Evolutionary conservation across 2,888 invertebrate genomes (phyloP).

Genomic region (Odiellus spinosus): DNA sequence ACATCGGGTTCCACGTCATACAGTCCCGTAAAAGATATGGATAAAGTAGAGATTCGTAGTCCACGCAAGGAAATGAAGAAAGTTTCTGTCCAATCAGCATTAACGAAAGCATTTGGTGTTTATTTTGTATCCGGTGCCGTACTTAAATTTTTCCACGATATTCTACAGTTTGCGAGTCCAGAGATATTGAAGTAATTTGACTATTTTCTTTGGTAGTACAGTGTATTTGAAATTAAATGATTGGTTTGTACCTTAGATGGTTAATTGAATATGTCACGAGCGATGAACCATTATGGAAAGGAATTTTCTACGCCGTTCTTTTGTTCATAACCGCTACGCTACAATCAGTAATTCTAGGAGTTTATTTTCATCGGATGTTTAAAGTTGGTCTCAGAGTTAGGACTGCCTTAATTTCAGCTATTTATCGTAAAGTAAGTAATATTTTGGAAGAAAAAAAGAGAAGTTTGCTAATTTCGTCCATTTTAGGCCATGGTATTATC

Average conservation of each 20-base stretch:
- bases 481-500: conserved; percentile 20
- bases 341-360: conserved; percentile 69
- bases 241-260: conserved; percentile 5
- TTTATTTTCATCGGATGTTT: conserved; percentile 83
- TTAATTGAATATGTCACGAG: conserved; percentile 34
- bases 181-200: conserved; percentile 23
- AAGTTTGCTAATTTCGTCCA: neutral
- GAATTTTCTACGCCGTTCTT: conserved; percentile 59
- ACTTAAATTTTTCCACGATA: conserved; percentile 30
- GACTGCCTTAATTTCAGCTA: conserved; percentile 71
- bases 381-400: conserved; percentile 76
- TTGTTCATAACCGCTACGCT: conserved; percentile 56
- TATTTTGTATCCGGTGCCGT: conserved; percentile 26
- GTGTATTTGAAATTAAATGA: neutral
- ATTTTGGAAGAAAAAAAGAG: neutral
- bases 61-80: neutral
- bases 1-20: neutral
- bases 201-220: neutral
- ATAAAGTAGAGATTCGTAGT: neutral
- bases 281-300: conserved; percentile 57
- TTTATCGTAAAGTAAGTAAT: conserved; percentile 51
- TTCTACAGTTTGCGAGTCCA: conserved; percentile 32
- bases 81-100: neutral
- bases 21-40: neutral
- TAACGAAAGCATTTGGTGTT: conserved; percentile 14